Percentiles rank a stretch among this genome's conserved stretches.
Evolutionary conservation across 2,888 invertebrate species (phyloP).

Genomic region (Orthosia cruda): DNA sequence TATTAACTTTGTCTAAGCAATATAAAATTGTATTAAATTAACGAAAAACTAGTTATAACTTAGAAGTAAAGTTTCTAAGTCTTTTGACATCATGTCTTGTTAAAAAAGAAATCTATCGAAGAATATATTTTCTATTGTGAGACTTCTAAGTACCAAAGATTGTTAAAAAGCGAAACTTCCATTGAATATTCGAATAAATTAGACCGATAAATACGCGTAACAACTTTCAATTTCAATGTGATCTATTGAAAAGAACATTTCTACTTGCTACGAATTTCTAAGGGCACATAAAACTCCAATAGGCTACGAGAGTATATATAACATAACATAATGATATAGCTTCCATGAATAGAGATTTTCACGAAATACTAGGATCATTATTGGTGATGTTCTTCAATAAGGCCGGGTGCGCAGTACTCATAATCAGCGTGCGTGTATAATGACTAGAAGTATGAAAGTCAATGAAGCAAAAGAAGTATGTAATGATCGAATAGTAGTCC

Average conservation of each 20-base stretch:
- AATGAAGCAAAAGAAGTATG: too few relatives aligned
- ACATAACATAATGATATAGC: neutral
- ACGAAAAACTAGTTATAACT: neutral
- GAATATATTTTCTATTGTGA: conserved; percentile 21
- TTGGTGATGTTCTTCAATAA: too few relatives aligned
- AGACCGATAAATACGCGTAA: conserved; percentile 37
- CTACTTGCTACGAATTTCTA: conserved; percentile 3
- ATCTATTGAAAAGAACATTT: conserved; percentile 7
- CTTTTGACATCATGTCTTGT: neutral
- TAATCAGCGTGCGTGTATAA: too few relatives aligned
- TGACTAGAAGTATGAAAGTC: too few relatives aligned
- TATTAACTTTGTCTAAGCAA: neutral
- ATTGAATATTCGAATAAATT: conserved; percentile 27
- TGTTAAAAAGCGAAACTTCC: conserved; percentile 36
- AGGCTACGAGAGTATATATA: neutral
- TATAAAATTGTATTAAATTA: neutral
- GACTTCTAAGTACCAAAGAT: conserved; percentile 13
- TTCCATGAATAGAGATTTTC: too few relatives aligned
- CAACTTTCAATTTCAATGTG: conserved; percentile 29
- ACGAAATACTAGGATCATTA: too few relatives aligned
- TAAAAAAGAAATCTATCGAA: conserved; percentile 9
- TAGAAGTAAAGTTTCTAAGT: neutral
- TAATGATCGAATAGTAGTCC: too few relatives aligned
- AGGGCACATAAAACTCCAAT: neutral
- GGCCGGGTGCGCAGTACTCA: too few relatives aligned